Conservation (phyloP, 92 coral and sea anemone genomes). For the Plumapathes pennacea region DNA sequence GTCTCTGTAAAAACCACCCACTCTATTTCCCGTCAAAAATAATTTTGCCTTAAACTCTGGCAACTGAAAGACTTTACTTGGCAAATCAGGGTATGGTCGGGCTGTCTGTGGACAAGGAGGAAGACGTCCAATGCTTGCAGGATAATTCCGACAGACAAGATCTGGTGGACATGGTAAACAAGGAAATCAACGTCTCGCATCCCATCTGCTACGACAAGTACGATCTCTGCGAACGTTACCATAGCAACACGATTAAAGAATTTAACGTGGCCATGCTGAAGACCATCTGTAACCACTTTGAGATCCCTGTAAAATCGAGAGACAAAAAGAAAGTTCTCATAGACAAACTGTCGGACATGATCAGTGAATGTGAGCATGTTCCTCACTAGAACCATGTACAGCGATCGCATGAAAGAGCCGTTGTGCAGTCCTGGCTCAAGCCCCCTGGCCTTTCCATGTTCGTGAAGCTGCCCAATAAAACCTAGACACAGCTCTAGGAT, state of each 20-base stretch:
- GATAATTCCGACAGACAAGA: constrained; percentile 45
- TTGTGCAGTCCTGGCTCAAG: too few relatives aligned
- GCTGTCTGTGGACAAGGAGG: constrained; percentile 47
- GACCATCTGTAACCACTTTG: constrained; percentile 59
- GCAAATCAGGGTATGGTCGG: constrained; percentile 39
- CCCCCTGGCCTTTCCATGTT: too few relatives aligned
- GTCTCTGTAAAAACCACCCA: too few relatives aligned
- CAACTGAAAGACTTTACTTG: too few relatives aligned
- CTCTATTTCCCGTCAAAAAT: too few relatives aligned
- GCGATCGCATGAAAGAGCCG: neutral
- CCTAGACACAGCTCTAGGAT: too few relatives aligned
- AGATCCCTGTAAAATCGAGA: constrained; percentile 49
- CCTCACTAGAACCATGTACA: too few relatives aligned
- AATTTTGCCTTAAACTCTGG: too few relatives aligned
- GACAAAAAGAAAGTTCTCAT: constrained; percentile 55
- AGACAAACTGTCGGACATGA: constrained; percentile 44
- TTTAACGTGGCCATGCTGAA: constrained; percentile 56
- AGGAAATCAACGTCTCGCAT: constrained; percentile 50
- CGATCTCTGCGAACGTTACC: constrained; percentile 55
- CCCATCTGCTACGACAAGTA: constrained; percentile 63
- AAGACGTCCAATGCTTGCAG: constrained; percentile 57
- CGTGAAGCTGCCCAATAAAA: too few relatives aligned
- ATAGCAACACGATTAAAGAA: constrained; percentile 47
- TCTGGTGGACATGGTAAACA: constrained; percentile 37
- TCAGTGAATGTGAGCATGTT: constrained; percentile 42